A percentile compares a stretch with the other conserved stretches of the same genome.
Conservation (phyloP, 1,140 invertebrate genomes). For the Mactra quadrangularis region DNA sequence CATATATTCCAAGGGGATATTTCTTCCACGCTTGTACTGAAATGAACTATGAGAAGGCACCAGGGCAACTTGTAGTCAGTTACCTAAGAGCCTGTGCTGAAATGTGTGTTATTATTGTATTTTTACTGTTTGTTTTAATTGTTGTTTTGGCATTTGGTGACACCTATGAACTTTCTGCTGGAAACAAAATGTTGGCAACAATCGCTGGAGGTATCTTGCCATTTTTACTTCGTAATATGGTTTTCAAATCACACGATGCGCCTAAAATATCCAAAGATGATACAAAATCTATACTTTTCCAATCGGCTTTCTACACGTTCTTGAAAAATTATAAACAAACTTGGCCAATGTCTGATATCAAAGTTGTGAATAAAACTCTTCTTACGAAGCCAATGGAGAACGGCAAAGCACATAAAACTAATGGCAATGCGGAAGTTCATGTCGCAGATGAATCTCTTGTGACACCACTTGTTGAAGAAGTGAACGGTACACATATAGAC, state of each 20-base stretch:
- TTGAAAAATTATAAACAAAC: conserved; percentile 64
- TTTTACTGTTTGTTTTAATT: conserved; percentile 69
- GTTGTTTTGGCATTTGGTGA: conserved; percentile 73
- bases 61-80: conserved; percentile 63
- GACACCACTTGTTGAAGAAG: no score
- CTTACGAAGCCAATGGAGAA: no score
- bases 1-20: conserved; percentile 68
- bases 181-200: conserved; percentile 73
- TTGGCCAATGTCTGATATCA: conserved; percentile 72
- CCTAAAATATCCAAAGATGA: conserved; percentile 41
- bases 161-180: conserved; percentile 67
- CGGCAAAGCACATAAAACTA: no score
- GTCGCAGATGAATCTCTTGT: no score
- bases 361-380: not conserved
- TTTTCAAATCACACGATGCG: conserved; percentile 19
- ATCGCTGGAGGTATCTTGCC: conserved; percentile 72
- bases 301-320: conserved; percentile 62
- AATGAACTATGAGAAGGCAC: conserved; percentile 64
- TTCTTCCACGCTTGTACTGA: conserved; percentile 65
- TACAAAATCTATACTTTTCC: conserved; percentile 65
- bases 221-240: conserved; percentile 68
- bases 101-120: conserved; percentile 64
- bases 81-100: conserved; percentile 55
- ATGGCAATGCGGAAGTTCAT: no score
- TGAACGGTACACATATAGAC: no score